Base-by-base conservation (phyloP, 2,888 invertebrate species). In the Drosophila mettleri region DNA sequence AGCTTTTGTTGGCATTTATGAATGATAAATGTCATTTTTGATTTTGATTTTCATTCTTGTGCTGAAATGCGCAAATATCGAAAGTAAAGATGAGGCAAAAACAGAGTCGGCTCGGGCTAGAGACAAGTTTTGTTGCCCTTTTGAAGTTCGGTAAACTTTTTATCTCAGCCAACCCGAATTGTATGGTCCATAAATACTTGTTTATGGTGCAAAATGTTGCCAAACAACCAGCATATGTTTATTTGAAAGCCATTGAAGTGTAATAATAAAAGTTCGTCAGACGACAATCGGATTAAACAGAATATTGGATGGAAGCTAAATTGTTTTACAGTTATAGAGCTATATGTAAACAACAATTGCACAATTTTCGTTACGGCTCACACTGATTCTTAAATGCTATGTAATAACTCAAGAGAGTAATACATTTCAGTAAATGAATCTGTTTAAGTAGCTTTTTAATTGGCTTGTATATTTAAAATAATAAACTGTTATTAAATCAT, bases 11-110 rank as follows among this genome's bases (percentile, higher is more conserved):
- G 60, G 59, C 84, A 58, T 78, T 83, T 79, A 77, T 84, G 77
- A 77, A 86, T 86, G 86, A 84, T 86, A 74, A 79, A 84, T 84
- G 64, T 31, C 66, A 61, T 62, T 79, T 76, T 84, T 77, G 79
- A 76, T 76, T 86, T 74, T 69, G 69, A 53, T 61, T 78, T 80
- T 69, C 34, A 33, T 45, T 48, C 70, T 74, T 78, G 69, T 73
- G 59, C 81, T 72, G 66, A 74, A 79, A 83, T 70, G 76, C 48
- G 60, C 53, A 62, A 70, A 69, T 58, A 70, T 54, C n/a, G 29
- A 49, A 49, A 52, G 52, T 33, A 31, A n/a, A 27, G 20, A 10
- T 16, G 31, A 18, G 8, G 14, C n/a, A 31, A 31, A 4, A 10
- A 2, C 0, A 24, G 10, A 24, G 33, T 49, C 33, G 34, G 43